These are phyloP conservation scores for Darevskia mixta DNA, from an alignment of 2,797 vertebrate species.

Conservation along the genomic window DNA sequence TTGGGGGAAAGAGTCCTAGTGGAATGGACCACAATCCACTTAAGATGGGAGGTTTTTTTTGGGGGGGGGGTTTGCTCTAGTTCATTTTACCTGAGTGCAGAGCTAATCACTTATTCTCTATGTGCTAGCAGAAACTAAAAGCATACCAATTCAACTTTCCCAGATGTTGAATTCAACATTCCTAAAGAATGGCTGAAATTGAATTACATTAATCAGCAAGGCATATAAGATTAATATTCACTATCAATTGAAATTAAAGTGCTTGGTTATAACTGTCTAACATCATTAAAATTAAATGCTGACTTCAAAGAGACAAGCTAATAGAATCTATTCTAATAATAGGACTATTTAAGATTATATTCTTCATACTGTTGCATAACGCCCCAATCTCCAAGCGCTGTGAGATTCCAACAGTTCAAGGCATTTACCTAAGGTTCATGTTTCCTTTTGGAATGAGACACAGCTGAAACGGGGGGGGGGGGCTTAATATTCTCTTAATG, in stretches of 20 bases:
- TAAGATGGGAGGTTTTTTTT: too few species aligned
- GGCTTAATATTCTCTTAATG: too few species aligned
- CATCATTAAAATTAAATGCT: constrained; percentile 63
- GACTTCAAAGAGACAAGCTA: constrained; percentile 37
- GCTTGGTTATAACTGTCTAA: constrained; percentile 63
- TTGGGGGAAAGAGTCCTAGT: background rate
- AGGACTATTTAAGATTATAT: constrained; percentile 63
- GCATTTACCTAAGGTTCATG: too few species aligned
- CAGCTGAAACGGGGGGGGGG: too few species aligned
- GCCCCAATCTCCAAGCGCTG: too few species aligned
- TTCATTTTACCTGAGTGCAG: background rate
- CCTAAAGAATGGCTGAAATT: constrained; percentile 20
- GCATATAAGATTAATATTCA: constrained; percentile 57
- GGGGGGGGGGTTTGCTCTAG: too few species aligned
- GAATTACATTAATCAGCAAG: constrained; percentile 68
- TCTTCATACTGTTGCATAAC: constrained; percentile 40
- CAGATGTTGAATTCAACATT: constrained; percentile 51
- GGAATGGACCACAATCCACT: background rate
- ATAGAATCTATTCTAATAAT: constrained; percentile 60
- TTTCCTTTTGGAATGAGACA: too few species aligned
- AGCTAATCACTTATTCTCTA: constrained; percentile 40
- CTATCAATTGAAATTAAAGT: constrained; percentile 68
- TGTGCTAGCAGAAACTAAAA: background rate
- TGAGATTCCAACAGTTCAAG: too few species aligned
- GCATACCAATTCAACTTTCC: background rate